A percentile compares a stretch with the other conserved stretches of the same genome.
phyloP scores from a whole-genome alignment of 1,140 invertebrate genomes.

The Agrilus planipennis region DNA sequence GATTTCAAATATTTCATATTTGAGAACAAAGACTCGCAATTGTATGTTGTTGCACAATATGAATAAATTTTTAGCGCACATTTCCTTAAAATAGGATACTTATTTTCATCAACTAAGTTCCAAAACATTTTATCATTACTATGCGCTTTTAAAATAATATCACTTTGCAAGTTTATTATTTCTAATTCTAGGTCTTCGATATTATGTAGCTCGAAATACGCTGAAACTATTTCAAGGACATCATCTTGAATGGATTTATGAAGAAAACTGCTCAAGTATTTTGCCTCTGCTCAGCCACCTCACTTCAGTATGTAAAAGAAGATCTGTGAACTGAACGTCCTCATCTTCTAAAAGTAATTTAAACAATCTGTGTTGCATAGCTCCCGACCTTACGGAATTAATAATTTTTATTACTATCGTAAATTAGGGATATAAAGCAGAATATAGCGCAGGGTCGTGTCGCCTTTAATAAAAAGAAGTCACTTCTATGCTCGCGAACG shows the following conservation, averaged over 20 bases:
- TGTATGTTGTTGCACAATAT: no score
- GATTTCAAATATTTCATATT: no score
- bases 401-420: constrained; percentile 13
- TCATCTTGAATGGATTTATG: constrained; percentile 11
- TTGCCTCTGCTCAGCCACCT: constrained; percentile 4
- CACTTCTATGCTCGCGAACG: no score
- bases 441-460: no score
- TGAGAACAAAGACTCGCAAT: no score
- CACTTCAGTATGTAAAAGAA: constrained; percentile 14
- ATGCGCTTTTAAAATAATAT: no score
- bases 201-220: constrained; percentile 11
- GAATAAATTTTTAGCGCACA: no score
- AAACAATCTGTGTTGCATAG: constrained; percentile 21
- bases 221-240: constrained; percentile 6
- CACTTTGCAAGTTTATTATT: no score
- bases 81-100: no score
- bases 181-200: constrained; percentile 11
- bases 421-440: neutral
- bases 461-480: no score
- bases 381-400: constrained; percentile 24
- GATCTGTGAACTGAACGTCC: constrained; percentile 10
- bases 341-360: constrained; percentile 24
- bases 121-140: no score
- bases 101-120: no score
- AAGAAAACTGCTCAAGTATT: constrained; percentile 9